phyloP scores from a whole-genome alignment of 2,888 invertebrate species.

The Masnerella sp. region DNA sequence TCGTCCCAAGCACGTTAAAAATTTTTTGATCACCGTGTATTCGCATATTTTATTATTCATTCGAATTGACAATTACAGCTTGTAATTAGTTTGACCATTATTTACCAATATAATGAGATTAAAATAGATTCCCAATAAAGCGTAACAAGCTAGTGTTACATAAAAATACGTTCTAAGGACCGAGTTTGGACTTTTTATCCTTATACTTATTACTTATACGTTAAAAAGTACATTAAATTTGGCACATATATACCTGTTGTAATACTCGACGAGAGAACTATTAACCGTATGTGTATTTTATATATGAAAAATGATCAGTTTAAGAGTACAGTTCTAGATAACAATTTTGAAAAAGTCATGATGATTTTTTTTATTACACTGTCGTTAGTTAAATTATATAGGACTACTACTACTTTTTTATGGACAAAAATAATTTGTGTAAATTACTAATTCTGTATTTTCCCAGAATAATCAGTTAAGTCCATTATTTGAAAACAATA shows the following conservation, averaged over 20 bases:
- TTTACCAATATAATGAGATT: too few relatives aligned
- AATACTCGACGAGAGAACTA: conserved; percentile 22
- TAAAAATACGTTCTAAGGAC: not conserved
- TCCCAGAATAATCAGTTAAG: too few relatives aligned
- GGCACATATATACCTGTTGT: conserved; percentile 35
- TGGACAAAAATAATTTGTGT: too few relatives aligned
- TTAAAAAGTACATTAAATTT: conserved; percentile 29
- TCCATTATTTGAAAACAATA: too few relatives aligned
- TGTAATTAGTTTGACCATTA: too few relatives aligned
- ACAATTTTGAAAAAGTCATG: not conserved
- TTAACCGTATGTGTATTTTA: not conserved
- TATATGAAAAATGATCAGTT: conserved; percentile 14
- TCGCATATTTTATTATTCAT: too few relatives aligned
- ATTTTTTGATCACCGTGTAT: too few relatives aligned
- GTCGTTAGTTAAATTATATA: not conserved
- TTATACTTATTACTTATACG: conserved; percentile 18
- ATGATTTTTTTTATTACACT: too few relatives aligned
- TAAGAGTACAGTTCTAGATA: not conserved
- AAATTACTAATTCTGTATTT: too few relatives aligned
- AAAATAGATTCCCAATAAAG: not conserved
- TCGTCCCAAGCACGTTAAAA: too few relatives aligned
- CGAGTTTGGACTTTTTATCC: not conserved
- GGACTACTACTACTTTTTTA: too few relatives aligned
- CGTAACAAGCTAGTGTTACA: not conserved
- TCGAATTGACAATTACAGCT: too few relatives aligned